Base-by-base conservation (phyloP, 2,888 invertebrate species). In the Epinotia demarniana region DNA sequence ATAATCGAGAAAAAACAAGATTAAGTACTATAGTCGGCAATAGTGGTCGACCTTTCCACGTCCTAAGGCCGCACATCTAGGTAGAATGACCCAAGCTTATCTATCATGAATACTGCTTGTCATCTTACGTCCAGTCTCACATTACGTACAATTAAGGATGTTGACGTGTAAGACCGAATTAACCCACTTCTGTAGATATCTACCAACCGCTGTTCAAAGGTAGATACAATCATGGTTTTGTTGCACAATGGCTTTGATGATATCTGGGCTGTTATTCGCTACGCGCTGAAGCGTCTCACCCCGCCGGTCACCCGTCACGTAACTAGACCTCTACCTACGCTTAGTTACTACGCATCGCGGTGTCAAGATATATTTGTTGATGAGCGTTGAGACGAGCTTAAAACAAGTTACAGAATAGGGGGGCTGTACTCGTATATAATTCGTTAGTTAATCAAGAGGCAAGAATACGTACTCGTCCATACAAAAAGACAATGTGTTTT, bases 171-270 rank as follows among this genome's bases (percentile, higher is more conserved):
- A 68, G 58, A 68, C 8, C 5, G 53, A 64, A 73, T 61, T 60
- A 68, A 62, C 61, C 69, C 69, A 60, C 43, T 67, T 66, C 6
- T 8, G 33, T 33, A 66, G 66, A 66, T 66, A 46, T 39, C 33
- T n/a, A 8, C 9, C 39, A 39, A n/a, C 13, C 16, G n/a, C 4
- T 53, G n/a, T 53, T 55, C 23, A 53, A n/a, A 53, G 53, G 53
- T 74, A 57, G 63, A 27, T 74, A 66, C 60, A 72, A 63, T 61
- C 49, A 33, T 66, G 53, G 66, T 11, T 12, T 27, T 53, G 33
- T 66, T 66, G 53, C 53, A n/a, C 53, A 66, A 66, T 53, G 8
- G 13, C 8, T 6, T 33, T 9, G 39, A 39, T 39, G 9, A 39
- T 39, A 27, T 27, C 23, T 27, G 23, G n/a, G n/a, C n/a, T n/a